Conservation (phyloP, 2,113 vertebrate genomes). For the Fulmarus glacialis region DNA sequence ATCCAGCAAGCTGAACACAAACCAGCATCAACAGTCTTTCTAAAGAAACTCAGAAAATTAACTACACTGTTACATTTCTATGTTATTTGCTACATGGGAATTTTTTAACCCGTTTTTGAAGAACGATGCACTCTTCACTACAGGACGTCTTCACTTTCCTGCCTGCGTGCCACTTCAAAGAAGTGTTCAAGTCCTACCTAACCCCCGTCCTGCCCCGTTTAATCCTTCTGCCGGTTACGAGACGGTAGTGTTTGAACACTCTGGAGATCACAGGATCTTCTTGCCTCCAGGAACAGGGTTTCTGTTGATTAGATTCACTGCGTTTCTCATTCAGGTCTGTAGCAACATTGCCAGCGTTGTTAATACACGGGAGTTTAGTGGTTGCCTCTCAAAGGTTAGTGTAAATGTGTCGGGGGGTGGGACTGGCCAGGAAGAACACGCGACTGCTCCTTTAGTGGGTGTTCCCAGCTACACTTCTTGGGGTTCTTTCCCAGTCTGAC, state of each 20-base stretch:
- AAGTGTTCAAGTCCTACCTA: background rate
- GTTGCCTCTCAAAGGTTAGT: background rate
- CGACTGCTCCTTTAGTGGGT: background rate
- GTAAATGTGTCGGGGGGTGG: background rate
- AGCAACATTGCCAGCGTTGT: background rate
- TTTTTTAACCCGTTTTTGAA: background rate
- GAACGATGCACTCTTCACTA: background rate
- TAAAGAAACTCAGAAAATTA: background rate
- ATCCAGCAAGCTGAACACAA: slow-evolving; percentile 30
- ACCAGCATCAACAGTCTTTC: slow-evolving; percentile 19
- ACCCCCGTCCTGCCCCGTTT: background rate
- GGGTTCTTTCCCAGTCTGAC: background rate
- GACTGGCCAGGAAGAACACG: background rate
- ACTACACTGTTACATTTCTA: background rate
- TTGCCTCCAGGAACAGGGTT: background rate
- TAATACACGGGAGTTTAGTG: background rate
- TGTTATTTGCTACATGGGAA: background rate
- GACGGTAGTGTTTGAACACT: background rate
- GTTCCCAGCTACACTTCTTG: background rate
- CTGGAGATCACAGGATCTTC: background rate
- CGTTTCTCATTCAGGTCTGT: background rate
- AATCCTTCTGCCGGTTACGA: background rate
- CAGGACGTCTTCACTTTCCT: background rate
- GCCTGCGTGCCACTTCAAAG: background rate
- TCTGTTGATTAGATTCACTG: background rate